phyloP scores from a whole-genome alignment of 2,888 invertebrate species.

The Sturmia bella region DNA sequence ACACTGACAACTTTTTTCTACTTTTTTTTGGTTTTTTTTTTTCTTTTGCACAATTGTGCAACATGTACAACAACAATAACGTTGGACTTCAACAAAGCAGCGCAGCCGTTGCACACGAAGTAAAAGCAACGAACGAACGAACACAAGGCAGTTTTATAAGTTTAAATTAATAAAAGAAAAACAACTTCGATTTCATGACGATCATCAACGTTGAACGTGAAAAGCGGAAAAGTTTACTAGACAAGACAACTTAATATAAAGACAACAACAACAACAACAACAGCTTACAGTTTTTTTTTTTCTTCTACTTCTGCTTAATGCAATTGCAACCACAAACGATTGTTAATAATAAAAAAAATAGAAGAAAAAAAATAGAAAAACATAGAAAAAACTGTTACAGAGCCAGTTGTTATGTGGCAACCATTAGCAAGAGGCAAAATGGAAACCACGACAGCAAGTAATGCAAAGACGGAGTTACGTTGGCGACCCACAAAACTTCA shows the following conservation, averaged over 20 bases:
- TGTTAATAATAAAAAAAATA: constrained; percentile 22
- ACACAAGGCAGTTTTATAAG: constrained; percentile 25
- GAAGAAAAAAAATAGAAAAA: no score
- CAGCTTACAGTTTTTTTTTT: background rate
- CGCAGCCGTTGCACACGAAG: constrained; percentile 42
- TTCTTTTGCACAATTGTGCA: constrained; percentile 61
- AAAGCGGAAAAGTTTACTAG: constrained; percentile 81
- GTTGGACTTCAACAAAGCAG: constrained; percentile 66
- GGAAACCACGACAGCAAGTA: background rate
- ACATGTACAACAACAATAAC: constrained; percentile 60
- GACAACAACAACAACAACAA: constrained; percentile 35
- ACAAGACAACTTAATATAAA: constrained; percentile 67
- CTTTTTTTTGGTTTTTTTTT: background rate
- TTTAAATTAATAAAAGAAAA: constrained; percentile 60
- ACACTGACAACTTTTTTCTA: constrained; percentile 32
- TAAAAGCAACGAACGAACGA: constrained; percentile 27
- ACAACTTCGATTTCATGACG: constrained; percentile 77
- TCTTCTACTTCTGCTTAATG: no score
- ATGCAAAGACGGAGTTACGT: constrained; percentile 21
- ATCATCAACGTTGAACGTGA: constrained; percentile 82
- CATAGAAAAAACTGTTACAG: constrained; percentile 32
- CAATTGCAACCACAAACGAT: constrained; percentile 51
- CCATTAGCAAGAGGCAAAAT: background rate
- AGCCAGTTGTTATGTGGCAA: constrained; percentile 25
- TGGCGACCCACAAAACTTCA: constrained; percentile 66